These are phyloP conservation scores for Ormyrus thymus DNA, from an alignment of 2,888 invertebrate genomes.

Conservation along the genomic window DNA sequence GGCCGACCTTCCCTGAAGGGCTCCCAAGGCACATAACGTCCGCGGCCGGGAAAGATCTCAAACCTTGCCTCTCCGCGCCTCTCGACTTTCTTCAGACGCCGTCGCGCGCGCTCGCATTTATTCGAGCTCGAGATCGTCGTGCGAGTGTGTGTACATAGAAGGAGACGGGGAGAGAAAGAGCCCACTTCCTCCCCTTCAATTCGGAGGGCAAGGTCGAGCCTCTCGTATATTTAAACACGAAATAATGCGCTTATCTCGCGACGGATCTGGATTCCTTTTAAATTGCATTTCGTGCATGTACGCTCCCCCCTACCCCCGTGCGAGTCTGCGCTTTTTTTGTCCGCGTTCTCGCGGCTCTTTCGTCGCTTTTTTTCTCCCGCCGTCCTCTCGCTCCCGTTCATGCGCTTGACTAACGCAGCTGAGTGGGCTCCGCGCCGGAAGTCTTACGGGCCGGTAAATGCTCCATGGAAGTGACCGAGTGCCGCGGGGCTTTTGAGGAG, in stretches of 20 bases:
- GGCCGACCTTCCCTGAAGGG: constrained; percentile 18
- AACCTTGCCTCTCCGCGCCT: constrained; percentile 25
- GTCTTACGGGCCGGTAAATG: constrained; percentile 33
- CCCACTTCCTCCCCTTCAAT: constrained; percentile 45
- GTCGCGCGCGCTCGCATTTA: constrained; percentile 6
- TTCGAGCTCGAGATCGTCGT: too few relatives aligned
- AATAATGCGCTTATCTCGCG: constrained; percentile 49
- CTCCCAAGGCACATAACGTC: constrained; percentile 27
- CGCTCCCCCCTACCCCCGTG: not conserved
- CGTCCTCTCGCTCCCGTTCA: constrained; percentile 6
- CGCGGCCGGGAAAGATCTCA: constrained; percentile 8
- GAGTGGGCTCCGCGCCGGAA: constrained; percentile 31
- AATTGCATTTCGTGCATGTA: constrained; percentile 39
- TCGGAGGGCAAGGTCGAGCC: constrained; percentile 20
- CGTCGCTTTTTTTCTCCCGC: not conserved
- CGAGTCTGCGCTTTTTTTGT: not conserved
- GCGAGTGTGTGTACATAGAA: not conserved
- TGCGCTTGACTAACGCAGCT: constrained; percentile 27
- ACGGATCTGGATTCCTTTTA: constrained; percentile 48
- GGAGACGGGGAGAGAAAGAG: constrained; percentile 1
- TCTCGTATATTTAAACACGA: constrained; percentile 35
- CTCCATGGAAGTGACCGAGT: not conserved
- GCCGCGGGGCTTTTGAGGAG: not conserved
- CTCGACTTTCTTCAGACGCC: constrained; percentile 28
- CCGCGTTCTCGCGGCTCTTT: not conserved